Evolutionary conservation across 1,140 invertebrate genomes (phyloP).

Genomic region (Brachionus rubens): DNA sequence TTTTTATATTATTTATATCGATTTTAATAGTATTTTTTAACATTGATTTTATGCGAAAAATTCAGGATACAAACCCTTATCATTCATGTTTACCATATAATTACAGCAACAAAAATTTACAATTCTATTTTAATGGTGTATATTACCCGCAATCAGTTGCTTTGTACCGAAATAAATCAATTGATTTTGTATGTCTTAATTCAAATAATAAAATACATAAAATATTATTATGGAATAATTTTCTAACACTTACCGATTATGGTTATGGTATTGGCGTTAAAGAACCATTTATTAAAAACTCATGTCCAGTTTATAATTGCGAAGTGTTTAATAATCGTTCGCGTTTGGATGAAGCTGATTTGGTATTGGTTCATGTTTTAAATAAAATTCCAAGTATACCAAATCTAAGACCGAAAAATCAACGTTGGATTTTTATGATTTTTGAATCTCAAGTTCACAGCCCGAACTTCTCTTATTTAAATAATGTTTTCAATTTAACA

Average conservation of each 20-base stretch:
- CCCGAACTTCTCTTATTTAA: not conserved
- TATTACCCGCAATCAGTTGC: not conserved
- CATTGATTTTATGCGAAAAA: no score
- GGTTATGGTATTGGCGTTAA: not conserved
- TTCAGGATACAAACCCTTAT: no score
- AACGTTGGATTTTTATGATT: constrained; percentile 25
- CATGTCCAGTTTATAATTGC: constrained; percentile 30
- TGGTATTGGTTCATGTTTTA: constrained; percentile 4
- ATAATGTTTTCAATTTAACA: constrained; percentile 33
- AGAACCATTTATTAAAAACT: not conserved
- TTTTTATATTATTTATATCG: no score
- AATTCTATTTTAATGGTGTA: no score
- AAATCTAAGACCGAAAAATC: not conserved
- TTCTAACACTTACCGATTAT: not conserved
- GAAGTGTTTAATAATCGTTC: not conserved
- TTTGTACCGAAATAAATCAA: not conserved
- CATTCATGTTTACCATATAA: no score
- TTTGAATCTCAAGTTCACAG: constrained; percentile 7
- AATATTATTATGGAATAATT: constrained; percentile 30
- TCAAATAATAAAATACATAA: not conserved
- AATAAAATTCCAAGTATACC: not conserved
- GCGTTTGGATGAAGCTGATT: not conserved
- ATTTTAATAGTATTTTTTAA: no score
- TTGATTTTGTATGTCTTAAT: constrained; percentile 19
- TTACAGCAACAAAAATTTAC: no score